Percentiles rank a stretch among this genome's conserved stretches.
Evolutionary conservation across 2,113 vertebrate species (phyloP).

Genomic region (Isurus oxyrinchus): DNA sequence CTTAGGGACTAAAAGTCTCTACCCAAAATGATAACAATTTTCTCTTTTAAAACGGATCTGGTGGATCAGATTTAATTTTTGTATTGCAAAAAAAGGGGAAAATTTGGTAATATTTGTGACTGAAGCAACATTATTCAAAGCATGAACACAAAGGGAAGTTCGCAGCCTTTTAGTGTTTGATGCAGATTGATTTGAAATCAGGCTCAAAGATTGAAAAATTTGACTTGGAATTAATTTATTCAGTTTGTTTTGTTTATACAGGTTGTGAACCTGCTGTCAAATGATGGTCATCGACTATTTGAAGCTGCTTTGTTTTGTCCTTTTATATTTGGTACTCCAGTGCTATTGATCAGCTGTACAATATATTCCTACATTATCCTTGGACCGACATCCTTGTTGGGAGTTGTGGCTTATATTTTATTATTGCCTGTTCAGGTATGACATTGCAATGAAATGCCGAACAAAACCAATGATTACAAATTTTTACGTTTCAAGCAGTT

Average conservation of each 20-base stretch:
- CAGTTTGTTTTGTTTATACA: constrained; percentile 43
- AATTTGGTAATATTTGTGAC: background rate
- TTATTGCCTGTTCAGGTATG: constrained; percentile 66
- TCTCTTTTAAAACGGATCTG: background rate
- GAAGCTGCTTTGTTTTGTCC: constrained; percentile 61
- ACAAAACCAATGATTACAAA: background rate
- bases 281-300: constrained; percentile 64
- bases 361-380: constrained; percentile 59
- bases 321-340: constrained; percentile 52
- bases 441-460: background rate
- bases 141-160: background rate
- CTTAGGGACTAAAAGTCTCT: background rate
- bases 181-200: background rate
- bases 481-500: background rate
- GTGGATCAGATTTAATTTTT: background rate
- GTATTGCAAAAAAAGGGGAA: background rate
- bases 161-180: background rate
- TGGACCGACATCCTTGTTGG: constrained; percentile 62
- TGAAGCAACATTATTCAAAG: background rate
- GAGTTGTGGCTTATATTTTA: constrained; percentile 53
- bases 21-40: background rate
- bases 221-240: background rate
- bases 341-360: constrained; percentile 53
- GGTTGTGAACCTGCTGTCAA: constrained; percentile 67
- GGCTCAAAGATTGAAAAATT: background rate